Evolutionary conservation across 2,888 invertebrate genomes (phyloP), one percentile per base, ranked within the genome.

Genomic region (Catocala nupta): DNA sequence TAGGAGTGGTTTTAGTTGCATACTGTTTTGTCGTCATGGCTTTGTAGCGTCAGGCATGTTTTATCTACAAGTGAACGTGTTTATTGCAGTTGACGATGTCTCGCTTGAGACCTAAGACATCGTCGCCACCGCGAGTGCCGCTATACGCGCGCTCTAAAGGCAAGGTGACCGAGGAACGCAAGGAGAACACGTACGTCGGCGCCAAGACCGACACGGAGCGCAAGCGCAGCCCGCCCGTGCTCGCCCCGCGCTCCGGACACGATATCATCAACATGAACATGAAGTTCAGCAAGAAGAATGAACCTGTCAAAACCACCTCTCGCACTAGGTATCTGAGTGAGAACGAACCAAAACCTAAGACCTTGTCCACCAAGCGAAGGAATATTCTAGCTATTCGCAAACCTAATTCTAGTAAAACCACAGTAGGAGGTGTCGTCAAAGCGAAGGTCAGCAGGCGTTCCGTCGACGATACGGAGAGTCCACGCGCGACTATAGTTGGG

Each of bases 131-230:
- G 7, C 85, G 92, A 16, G 83, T 78, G 75, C 92, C 91, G 45
- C 82, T 90, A 33, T 93, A 88, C 84, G 83, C 86, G 25, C 91
- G 93, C 55, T 82, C 90, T 56, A 93, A 93, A 66, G 86, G 78
- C 6, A 93, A 93, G 63, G 89, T 86, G 52, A 89, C 86, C 4
- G 93, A 93, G 68, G 94, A 94, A 61, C 88, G 93, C 63, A 94
- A 94, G 66, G 94, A 94, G 77, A 94, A 94, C 86, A 84, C 94
- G 1, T 94, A 91, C 85, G 86, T 78, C 12, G 90, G 88, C 52
- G 90, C 89, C 49, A 91, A 90, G 69, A 80, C 82, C 6, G 92
- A 90, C 75, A 34, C 83, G 6, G 91, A 91, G 55, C 83, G 84
- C 25, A 77, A 77, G 43, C 84, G 86, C 44, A 78, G 73, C 67